Base-by-base conservation (phyloP, 2,113 vertebrate species). In the Trochalopteron elliotii region DNA sequence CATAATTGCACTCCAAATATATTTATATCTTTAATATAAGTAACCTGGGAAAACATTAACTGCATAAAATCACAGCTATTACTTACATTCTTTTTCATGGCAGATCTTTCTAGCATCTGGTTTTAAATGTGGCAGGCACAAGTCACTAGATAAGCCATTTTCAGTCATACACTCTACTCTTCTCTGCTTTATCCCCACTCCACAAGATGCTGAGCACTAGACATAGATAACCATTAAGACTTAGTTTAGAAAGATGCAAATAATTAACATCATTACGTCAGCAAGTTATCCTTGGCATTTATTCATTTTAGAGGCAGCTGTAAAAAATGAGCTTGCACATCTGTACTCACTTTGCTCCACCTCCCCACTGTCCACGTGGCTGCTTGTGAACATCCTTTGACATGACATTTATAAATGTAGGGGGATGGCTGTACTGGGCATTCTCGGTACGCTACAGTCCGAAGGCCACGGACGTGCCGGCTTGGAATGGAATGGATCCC, bases 121-220 rank as follows among this genome's bases (percentile, higher is more conserved):
- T 97, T 98, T 99, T 83, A 99, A 98, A 86, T 6, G 97, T 30
- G 96, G 97, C 87, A 96, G 96, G 93, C 99, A 99, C 83, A 98
- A 98, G 95, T 98, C 97, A 89, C 99, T 99, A 44, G 95, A 69
- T 72, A 97, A 94, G 61, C 97, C 98, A 76, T 98, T 98, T 93
- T 98, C 97, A 40, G 97, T 98, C 94, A 98, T 60, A 71, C 99
- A 99, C 89, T 98, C 98, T 19, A 99, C 98, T 21, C 84, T 97
- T 90, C 99, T 99, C 92, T 98, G 97, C 97, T 98, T 98, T 72
- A 98, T 83, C 15, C 99, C 99, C 19, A 77, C 94, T 63, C 99
- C 99, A 74, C 99, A 99, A 53, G 98, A 98, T 94, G 98, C 98
- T 17, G 99, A 99, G 87, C 99, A 99, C 99, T 99, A 92, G 64